Conservation (phyloP, 1,140 invertebrate species). For the Linepithema humile region DNA sequence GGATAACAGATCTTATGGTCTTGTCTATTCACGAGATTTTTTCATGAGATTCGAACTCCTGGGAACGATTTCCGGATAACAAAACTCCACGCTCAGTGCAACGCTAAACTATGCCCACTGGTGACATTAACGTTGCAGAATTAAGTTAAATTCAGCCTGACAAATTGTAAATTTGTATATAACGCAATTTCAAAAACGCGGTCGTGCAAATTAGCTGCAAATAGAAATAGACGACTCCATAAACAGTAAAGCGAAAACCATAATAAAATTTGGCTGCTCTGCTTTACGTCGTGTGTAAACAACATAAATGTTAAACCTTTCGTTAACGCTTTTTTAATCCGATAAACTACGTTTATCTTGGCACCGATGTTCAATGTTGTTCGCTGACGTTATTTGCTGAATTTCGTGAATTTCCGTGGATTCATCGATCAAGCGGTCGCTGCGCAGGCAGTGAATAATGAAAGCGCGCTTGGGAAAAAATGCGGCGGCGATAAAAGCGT, state of each 20-base stretch:
- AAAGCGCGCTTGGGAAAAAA: constrained; percentile 46
- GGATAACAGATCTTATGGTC: constrained; percentile 14
- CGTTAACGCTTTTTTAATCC: background rate
- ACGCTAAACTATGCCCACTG: background rate
- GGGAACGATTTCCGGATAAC: background rate
- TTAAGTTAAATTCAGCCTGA: background rate
- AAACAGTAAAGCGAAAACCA: background rate
- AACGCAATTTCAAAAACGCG: background rate
- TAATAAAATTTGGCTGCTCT: background rate
- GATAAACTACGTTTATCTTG: constrained; percentile 24
- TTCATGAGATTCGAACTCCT: background rate
- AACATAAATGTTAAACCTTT: background rate
- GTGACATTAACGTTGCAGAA: background rate
- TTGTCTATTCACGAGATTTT: constrained; percentile 34
- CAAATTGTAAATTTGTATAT: background rate
- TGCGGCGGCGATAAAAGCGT: constrained; percentile 31
- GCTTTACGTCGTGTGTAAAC: too few relatives aligned
- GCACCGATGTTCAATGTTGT: constrained; percentile 20
- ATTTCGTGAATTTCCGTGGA: constrained; percentile 3
- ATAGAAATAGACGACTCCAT: background rate
- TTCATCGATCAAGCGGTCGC: constrained; percentile 30
- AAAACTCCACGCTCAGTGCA: background rate
- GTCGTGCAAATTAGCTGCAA: background rate
- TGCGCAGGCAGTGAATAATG: constrained; percentile 45
- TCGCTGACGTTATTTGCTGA: constrained; percentile 2